Base-by-base conservation (phyloP, 2,113 vertebrate genomes). In the Cryptomyrus ogoouensis region DNA sequence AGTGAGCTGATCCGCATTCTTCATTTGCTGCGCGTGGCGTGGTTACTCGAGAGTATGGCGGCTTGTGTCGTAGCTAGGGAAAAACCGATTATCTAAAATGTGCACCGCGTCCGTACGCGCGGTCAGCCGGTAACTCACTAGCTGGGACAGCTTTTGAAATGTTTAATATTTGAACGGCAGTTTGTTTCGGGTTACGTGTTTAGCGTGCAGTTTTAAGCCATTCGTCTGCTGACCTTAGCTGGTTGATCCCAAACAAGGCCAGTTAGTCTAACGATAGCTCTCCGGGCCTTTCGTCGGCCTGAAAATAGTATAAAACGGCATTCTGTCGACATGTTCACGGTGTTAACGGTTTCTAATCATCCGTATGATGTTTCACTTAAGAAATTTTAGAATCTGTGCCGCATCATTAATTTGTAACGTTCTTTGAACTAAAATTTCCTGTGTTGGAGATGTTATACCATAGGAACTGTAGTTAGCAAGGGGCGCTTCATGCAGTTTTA, bases 61-160 rank as follows among this genome's bases (percentile, higher is more conserved):
- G 89, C 50, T 77, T 84, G 44, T 85, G 89, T 89, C 77, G 89
- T 89, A 89, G 46, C 66, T 77, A 49, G 66, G 70, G 21, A 42
- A 84, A 50, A 87, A 9, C 19, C 47, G 12, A 47, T 47, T 44
- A 62, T 31, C 42, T 44, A n/a, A 66, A 58, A 58, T 50, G 87
- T 42, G 9, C 35, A 21, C 39, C 3, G 86, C 86, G 13, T 15
- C 49, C 50, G 86, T 12, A 21, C 17, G 24, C 7, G 31, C 50
- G 2, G 13, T 46, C 9, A 39, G 17, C 52, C 50, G 50, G 31
- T 52, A 35, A 21, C 53, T 88, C 44, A n/a, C n/a, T 77, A 21
- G 42, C 27, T 77, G 62, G 9, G 9, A 35, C 49, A 53, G 27
- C 46, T 15, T 53, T 52, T 35, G 47, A 52, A 53, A 87, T 53